Conservation (phyloP, 1,140 invertebrate species). For the Leptoteleia sp. region DNA sequence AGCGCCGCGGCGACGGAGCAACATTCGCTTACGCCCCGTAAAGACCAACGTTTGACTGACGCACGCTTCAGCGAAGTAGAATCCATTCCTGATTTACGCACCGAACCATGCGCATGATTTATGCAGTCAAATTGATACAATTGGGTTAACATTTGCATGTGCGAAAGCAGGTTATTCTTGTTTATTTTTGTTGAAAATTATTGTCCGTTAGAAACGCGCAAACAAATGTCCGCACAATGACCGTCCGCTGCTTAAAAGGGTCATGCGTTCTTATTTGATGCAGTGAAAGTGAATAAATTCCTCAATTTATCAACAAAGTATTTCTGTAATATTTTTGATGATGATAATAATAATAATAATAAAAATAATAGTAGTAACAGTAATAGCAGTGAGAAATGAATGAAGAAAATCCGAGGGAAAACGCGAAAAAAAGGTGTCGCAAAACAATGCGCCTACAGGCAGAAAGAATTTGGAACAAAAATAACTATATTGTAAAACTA, state of each 20-base stretch:
- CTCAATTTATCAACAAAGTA: neutral
- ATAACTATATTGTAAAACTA: too few relatives aligned
- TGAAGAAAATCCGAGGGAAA: neutral
- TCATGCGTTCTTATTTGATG: neutral
- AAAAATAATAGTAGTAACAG: too few relatives aligned
- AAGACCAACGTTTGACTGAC: constrained; percentile 20
- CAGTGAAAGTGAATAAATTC: neutral
- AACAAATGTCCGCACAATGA: constrained; percentile 3
- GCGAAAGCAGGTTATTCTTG: constrained; percentile 45
- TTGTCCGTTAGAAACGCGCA: constrained; percentile 13
- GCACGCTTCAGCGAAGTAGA: constrained; percentile 36
- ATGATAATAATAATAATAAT: too few relatives aligned
- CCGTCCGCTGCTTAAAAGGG: neutral
- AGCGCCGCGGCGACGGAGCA: constrained; percentile 2
- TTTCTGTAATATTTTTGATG: too few relatives aligned
- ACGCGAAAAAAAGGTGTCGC: neutral
- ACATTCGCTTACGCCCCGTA: constrained; percentile 32
- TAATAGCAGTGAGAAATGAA: too few relatives aligned
- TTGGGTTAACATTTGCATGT: constrained; percentile 52
- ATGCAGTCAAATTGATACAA: constrained; percentile 52
- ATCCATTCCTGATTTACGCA: constrained; percentile 47
- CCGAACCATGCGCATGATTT: constrained; percentile 45
- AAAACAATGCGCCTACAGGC: too few relatives aligned
- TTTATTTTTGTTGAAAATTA: constrained; percentile 34
- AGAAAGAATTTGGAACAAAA: too few relatives aligned